phyloP scores from a whole-genome alignment of 1,140 invertebrate genomes.

The Zophobas morio region DNA sequence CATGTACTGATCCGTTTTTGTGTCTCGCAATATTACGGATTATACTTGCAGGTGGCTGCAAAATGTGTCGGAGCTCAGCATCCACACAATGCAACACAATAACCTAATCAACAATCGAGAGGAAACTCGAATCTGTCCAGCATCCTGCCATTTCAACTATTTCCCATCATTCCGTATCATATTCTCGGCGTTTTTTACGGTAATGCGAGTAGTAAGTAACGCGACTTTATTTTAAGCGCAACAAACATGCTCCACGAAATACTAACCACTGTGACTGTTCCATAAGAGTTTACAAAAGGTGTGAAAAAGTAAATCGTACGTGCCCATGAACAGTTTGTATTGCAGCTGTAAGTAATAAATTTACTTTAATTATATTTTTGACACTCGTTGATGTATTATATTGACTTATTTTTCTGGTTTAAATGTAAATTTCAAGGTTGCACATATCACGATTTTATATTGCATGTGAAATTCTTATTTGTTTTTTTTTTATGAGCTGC shows the following conservation, averaged over 20 bases:
- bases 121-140: constrained; percentile 39
- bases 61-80: constrained; percentile 7
- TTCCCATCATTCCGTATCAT: constrained; percentile 24
- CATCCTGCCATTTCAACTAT: constrained; percentile 34
- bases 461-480: no score
- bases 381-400: no score
- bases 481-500: no score
- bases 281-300: no score
- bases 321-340: no score
- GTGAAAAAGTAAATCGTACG: no score
- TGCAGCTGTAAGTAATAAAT: no score
- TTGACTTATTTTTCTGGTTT: no score
- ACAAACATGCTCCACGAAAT: constrained; percentile 14
- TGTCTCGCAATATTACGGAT: not conserved
- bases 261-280: not conserved
- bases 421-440: no score
- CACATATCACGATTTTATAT: no score
- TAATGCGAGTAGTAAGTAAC: constrained; percentile 3
- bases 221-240: constrained; percentile 9
- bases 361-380: no score
- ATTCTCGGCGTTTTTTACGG: not conserved
- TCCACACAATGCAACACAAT: constrained; percentile 25
- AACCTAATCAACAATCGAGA: constrained; percentile 24
- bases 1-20: no score
- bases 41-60: constrained; percentile 9